Evolutionary conservation across 1,140 invertebrate genomes (phyloP).

Genomic region (Anastrepha obliqua): DNA sequence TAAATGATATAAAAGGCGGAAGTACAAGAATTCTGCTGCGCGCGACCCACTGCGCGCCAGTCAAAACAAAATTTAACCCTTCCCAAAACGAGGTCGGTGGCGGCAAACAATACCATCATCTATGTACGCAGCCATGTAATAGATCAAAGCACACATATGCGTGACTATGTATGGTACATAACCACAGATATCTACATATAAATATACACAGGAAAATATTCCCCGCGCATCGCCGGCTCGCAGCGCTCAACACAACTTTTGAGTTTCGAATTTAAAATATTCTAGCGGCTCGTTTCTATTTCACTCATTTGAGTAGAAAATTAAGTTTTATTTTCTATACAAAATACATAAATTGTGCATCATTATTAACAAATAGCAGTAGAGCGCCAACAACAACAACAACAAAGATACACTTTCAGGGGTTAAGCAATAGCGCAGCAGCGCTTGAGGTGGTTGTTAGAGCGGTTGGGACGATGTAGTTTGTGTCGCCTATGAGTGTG

Average conservation of each 20-base stretch:
- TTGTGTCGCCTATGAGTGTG: neutral
- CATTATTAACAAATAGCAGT: slow-evolving; percentile 63
- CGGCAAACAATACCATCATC: slow-evolving; percentile 4
- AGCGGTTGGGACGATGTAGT: slow-evolving; percentile 4
- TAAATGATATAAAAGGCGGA: slow-evolving; percentile 50
- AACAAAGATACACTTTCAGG: neutral
- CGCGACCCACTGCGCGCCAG: neutral
- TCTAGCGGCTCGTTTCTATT: neutral
- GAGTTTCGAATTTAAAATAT: neutral
- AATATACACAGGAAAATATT: neutral
- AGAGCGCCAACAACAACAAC: neutral
- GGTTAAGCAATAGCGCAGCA: neutral
- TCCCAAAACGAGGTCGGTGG: slow-evolving; percentile 29
- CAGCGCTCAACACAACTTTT: neutral
- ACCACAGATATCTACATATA: neutral
- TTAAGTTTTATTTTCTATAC: slow-evolving; percentile 73
- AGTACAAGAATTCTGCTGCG: slow-evolving; percentile 33
- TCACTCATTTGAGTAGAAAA: slow-evolving; percentile 61
- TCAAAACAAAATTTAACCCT: slow-evolving; percentile 13
- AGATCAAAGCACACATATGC: slow-evolving; percentile 38
- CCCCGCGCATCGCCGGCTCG: neutral
- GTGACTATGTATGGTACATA: neutral
- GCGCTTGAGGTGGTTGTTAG: slow-evolving; percentile 2
- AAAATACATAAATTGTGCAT: slow-evolving; percentile 74
- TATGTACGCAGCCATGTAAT: slow-evolving; percentile 1